Evolutionary conservation across 1,140 invertebrate genomes (phyloP).

Genomic region (Sycophila sp.): DNA sequence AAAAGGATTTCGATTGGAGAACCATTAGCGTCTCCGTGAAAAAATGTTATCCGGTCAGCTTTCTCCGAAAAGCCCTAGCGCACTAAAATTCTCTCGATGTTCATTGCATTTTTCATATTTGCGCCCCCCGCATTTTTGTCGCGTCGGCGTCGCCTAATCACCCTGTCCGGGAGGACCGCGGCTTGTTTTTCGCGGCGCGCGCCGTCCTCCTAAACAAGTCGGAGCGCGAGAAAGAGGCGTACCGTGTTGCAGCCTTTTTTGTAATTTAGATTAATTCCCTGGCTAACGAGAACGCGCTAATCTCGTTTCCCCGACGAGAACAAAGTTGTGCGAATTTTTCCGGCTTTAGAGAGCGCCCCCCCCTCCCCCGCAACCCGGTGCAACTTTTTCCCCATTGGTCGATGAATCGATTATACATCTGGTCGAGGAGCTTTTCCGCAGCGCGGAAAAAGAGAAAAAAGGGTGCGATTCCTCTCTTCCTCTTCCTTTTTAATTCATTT

Average conservation of each 20-base stretch:
- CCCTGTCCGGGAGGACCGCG: no score
- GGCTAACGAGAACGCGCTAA: background rate
- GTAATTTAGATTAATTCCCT: conserved; percentile 18
- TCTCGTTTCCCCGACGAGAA: background rate
- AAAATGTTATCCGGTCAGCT: no score
- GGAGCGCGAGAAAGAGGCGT: no score
- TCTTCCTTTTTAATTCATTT: conserved; percentile 13
- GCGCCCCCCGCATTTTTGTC: no score
- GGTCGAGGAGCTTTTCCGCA: background rate
- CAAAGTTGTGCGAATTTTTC: background rate
- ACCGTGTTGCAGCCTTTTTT: background rate
- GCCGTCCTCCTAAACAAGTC: background rate
- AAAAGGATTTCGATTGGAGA: no score
- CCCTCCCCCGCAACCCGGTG: background rate
- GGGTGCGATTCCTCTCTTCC: background rate
- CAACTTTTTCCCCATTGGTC: background rate
- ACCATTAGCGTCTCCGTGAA: no score
- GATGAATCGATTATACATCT: background rate
- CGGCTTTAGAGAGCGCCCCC: no score
- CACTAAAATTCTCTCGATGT: conserved; percentile 3
- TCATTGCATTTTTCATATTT: conserved; percentile 12
- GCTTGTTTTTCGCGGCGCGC: no score
- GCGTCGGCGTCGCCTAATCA: conserved; percentile 1
- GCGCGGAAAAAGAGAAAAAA: background rate
- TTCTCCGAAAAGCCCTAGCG: background rate